Conservation (phyloP, 2,888 invertebrate species). For the Sepioteuthis lessoniana region DNA sequence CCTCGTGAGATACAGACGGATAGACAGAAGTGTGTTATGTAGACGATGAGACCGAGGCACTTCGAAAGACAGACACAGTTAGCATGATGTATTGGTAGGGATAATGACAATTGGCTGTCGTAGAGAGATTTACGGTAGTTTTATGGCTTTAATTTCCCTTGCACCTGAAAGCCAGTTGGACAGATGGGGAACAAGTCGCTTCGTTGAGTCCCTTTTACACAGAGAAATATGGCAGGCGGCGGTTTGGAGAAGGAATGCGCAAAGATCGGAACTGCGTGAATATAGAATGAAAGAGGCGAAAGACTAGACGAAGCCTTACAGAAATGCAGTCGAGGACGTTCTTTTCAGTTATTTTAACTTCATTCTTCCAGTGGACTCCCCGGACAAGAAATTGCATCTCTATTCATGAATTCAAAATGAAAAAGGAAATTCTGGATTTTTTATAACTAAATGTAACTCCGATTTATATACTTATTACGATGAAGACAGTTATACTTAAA, state of each 20-base stretch:
- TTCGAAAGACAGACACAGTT: neutral
- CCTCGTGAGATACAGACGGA: neutral
- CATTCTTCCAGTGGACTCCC: too few species aligned
- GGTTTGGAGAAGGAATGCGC: neutral
- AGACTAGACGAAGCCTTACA: too few species aligned
- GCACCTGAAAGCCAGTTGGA: conserved; percentile 4
- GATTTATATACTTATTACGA: too few species aligned
- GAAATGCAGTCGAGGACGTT: too few species aligned
- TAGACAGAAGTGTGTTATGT: neutral
- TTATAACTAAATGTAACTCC: too few species aligned
- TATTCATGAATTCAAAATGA: too few species aligned
- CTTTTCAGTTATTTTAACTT: too few species aligned
- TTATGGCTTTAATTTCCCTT: conserved; percentile 33
- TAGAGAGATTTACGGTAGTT: conserved; percentile 12
- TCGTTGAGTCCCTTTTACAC: neutral
- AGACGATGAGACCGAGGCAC: neutral
- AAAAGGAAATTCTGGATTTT: too few species aligned
- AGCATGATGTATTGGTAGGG: neutral
- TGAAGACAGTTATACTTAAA: too few species aligned
- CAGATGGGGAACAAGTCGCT: neutral
- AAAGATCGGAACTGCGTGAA: neutral
- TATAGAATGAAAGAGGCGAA: too few species aligned
- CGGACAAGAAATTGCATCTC: too few species aligned
- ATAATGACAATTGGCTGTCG: neutral
- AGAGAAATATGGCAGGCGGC: neutral